phyloP scores from a whole-genome alignment of 2,113 vertebrate species.

The Zosterops lateralis region DNA sequence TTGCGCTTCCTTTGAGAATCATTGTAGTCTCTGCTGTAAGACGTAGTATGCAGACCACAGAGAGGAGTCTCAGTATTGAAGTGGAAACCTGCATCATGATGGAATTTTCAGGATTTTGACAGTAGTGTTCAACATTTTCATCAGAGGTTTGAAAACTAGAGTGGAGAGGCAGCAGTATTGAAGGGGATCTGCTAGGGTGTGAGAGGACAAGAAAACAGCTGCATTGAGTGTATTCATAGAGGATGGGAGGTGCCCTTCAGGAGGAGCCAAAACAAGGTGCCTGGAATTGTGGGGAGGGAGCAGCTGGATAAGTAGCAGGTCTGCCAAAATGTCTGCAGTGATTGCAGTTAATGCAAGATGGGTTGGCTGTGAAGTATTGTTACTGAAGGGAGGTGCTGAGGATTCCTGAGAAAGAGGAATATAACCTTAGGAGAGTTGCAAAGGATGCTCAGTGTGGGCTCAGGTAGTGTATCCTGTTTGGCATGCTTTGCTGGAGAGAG shows the following conservation, averaged over 20 bases:
- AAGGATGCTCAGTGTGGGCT: not conserved
- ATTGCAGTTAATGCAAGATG: not conserved
- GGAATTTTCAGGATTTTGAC: not conserved
- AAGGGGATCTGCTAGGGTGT: accelerated
- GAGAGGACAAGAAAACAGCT: not conserved
- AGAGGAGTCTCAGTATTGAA: not conserved
- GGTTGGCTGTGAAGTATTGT: not conserved
- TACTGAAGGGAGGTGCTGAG: not conserved
- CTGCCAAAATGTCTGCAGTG: not conserved
- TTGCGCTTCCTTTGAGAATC: not conserved
- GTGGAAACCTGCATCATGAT: not conserved
- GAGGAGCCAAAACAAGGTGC: not conserved
- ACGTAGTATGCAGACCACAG: not conserved
- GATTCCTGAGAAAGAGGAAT: not conserved
- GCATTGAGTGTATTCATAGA: accelerated
- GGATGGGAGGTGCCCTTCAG: not conserved
- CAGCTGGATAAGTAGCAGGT: not conserved
- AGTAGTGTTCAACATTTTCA: not conserved
- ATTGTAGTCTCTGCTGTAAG: not conserved
- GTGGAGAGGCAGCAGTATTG: not conserved
- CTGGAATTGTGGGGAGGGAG: not conserved
- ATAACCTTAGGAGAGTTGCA: not conserved
- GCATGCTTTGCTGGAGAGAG: not conserved
- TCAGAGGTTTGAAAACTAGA: not conserved
- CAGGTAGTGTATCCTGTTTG: not conserved